A percentile compares a stretch with the other conserved stretches of the same genome.
phyloP scores from a whole-genome alignment of 1,140 invertebrate genomes.

The Panagrolaimus sp. region DNA sequence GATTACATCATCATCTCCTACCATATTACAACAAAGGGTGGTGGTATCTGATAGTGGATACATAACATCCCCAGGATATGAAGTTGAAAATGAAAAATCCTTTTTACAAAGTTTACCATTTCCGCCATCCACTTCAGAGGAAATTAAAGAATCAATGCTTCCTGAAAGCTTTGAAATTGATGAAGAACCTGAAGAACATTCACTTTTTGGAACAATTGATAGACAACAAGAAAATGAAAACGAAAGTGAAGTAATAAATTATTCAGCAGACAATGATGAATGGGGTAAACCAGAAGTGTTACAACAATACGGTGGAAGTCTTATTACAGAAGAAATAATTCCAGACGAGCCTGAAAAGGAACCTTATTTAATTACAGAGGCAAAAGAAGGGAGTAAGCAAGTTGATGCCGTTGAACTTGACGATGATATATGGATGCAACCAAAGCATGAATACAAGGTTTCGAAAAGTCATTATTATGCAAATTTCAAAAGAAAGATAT shows the following conservation, averaged over 20 bases:
- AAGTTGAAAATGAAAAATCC: too few relatives aligned
- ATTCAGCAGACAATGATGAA: not conserved
- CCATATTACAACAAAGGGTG: not conserved
- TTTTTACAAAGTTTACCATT: too few relatives aligned
- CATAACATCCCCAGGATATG: slow-evolving; percentile 5
- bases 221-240: not conserved
- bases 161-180: slow-evolving; percentile 17
- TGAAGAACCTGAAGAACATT: not conserved
- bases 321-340: not conserved
- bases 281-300: not conserved
- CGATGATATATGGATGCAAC: slow-evolving; percentile 48
- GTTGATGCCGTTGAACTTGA: slow-evolving; percentile 26
- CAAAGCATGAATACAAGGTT: slow-evolving; percentile 38
- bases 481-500: not conserved
- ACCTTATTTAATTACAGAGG: not conserved
- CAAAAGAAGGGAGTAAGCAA: not conserved
- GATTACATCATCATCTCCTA: slow-evolving; percentile 19
- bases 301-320: not conserved
- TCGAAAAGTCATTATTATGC: not conserved
- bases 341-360: not conserved
- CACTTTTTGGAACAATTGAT: not conserved
- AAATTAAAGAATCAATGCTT: slow-evolving; percentile 6
- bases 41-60: slow-evolving; percentile 16
- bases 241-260: too few relatives aligned
- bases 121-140: not conserved